Evolutionary conservation across 1,140 invertebrate genomes (phyloP).

Genomic region (Drosophila cardini): DNA sequence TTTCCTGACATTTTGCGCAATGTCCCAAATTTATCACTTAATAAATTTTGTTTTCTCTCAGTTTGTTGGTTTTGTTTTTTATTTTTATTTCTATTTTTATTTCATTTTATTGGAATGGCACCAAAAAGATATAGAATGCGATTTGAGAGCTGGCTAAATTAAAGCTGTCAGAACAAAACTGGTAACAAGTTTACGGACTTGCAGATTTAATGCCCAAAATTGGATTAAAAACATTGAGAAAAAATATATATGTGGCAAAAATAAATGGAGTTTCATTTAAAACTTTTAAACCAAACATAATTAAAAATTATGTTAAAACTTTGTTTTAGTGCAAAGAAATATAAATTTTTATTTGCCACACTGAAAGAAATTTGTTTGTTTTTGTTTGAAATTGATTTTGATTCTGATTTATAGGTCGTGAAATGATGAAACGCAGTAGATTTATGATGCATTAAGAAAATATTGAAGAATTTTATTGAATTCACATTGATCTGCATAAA

Average conservation of each 20-base stretch:
- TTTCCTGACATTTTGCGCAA: constrained; percentile 75
- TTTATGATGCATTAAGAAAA: constrained; percentile 64
- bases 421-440: constrained; percentile 46
- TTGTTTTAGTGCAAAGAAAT: background rate
- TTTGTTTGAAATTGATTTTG: constrained; percentile 13
- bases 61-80: constrained; percentile 12
- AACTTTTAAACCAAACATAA: background rate
- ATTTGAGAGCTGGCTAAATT: constrained; percentile 58
- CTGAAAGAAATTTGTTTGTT: background rate
- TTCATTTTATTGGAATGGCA: constrained; percentile 53
- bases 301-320: constrained; percentile 1
- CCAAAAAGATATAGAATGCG: constrained; percentile 27
- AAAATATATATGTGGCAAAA: background rate
- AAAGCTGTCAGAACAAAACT: constrained; percentile 39
- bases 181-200: background rate
- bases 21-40: constrained; percentile 80
- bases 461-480: constrained; percentile 68
- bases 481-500: constrained; percentile 68
- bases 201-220: background rate
- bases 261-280: background rate
- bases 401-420: constrained; percentile 28
- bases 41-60: constrained; percentile 63
- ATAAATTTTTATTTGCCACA: constrained; percentile 8
- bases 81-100: constrained; percentile 46
- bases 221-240: background rate